Base-by-base conservation (phyloP, 2,113 vertebrate species). In the Burhinus bistriatus region DNA sequence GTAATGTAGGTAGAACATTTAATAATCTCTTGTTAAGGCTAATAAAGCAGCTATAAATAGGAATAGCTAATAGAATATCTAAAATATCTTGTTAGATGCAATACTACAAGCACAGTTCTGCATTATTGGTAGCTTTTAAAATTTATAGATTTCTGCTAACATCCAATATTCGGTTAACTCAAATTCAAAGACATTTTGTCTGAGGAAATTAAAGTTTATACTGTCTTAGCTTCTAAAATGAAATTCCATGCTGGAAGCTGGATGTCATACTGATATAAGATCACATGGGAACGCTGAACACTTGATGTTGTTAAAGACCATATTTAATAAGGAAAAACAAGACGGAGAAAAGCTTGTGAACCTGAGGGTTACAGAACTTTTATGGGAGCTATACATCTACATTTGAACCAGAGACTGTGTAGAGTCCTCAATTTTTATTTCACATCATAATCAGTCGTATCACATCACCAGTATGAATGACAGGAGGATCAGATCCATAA, bases 191-290 rank as follows among this genome's bases (percentile, higher is more conserved):
- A 38, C 38, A 32, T 47, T 68, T 68, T 80, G 23, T 22, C 34
- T 72, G 55, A 88, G 21, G n/a, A 89, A 86, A 90, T 71, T 6
- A 42, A 89, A 62, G 57, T 79, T 65, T 78, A 36, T 36, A 70
- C 93, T 90, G 95, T 90, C 49, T 84, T 87, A 59, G 29, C 23
- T 95, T 94, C 68, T 81, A 83, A 95, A 95, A 84, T 92, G 30
- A 96, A 95, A 95, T n/a, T n/a, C 49, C 25, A 27, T 26, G 30
- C 51, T 92, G 89, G 45, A 79, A 89, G 38, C 58, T 61, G 71
- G 61, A 69, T 90, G 68, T 70, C 40, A 22, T 21, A 81, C 40
- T 69, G 69, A 78, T 51, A 5, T 19, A 51, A 72, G 77, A 61
- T 92, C 62, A 87, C 27, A 59, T 65, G 45, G 29, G 65, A 79